Base-by-base conservation (phyloP, 1,140 invertebrate genomes). In the Argopecten irradians region DNA sequence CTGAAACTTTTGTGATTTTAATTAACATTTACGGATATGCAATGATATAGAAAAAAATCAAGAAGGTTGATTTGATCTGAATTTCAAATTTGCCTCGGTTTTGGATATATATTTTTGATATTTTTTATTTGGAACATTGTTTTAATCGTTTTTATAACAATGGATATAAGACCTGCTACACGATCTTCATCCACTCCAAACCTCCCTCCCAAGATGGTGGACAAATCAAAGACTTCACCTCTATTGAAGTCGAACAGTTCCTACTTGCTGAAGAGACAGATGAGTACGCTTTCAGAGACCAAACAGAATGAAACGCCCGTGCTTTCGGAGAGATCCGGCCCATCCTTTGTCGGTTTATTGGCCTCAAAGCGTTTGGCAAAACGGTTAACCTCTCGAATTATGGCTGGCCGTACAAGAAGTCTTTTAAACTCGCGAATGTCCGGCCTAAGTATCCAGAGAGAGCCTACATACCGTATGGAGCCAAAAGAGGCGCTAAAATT, bases 391-490 rank as follows among this genome's bases (percentile, higher is more conserved):
- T 82, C 86, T 13, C 85, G 87, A 83, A 83, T 92, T 41, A 35
- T 82, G 1, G 87, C 85, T 33, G 88, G 55, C 22, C 85, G 91
- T n/a, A 28, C 88, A 0, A 82, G 71, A 0, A 89, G 86, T n/a
- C 41, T 46, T 11, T 39, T 39, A 43, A 85, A 87, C 19, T 55
- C 86, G 22, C 86, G 89, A 0, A n/a, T 83, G 5, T 87, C 87
- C 19, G 82, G 34, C 22, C 85, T 89, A 16, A 83, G 34, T 35
- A 88, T 91, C 33, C 88, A 87, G 43, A 91, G 90, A 33, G 92
- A 93, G 39, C 93, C 93, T 7, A 90, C 92, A 13, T 93, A 93
- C 88, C 91, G 92, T 5, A 93, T 93, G 92, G 91, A 92, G 88
- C 93, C 93, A 8, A 86, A 91, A 33, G 34, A 43, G 11, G 90